phyloP scores from a whole-genome alignment of 2,888 invertebrate species.

The Myathropa florea region DNA sequence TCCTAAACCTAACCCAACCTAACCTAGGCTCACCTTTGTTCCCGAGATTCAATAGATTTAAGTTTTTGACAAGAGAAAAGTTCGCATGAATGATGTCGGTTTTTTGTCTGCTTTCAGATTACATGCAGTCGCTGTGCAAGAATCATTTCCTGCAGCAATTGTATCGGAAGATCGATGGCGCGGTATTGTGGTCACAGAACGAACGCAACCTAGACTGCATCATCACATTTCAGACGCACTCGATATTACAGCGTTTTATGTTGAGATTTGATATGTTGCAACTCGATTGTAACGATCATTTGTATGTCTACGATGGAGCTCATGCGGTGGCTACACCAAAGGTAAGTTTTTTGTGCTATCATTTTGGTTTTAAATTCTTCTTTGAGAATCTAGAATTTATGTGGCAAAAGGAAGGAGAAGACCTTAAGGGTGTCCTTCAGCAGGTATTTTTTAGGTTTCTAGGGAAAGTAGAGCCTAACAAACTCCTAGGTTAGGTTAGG shows the following conservation, averaged over 20 bases:
- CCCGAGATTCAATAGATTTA: constrained; percentile 42
- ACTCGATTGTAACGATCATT: constrained; percentile 96
- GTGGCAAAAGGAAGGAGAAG: no score
- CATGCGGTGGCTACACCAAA: constrained; percentile 93
- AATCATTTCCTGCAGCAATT: constrained; percentile 93
- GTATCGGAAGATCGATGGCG: constrained; percentile 95
- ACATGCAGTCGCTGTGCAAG: constrained; percentile 94
- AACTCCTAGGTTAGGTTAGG: no score
- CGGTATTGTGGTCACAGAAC: constrained; percentile 93
- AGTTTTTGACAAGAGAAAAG: constrained; percentile 23
- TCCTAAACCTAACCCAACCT: no score
- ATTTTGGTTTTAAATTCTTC: neutral
- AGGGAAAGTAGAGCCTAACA: no score
- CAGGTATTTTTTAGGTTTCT: no score
- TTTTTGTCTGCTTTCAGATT: constrained; percentile 84
- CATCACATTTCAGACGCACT: constrained; percentile 96
- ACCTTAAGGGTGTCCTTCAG: no score
- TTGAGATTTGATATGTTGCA: constrained; percentile 94
- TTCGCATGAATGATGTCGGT: constrained; percentile 60
- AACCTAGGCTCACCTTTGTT: no score
- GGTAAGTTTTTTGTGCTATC: constrained; percentile 83
- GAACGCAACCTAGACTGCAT: constrained; percentile 95
- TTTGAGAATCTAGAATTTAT: neutral
- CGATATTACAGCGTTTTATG: constrained; percentile 96
- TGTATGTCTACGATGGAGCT: constrained; percentile 95